Base-by-base conservation (phyloP, 2,888 invertebrate genomes). In the Cerastoderma edule region DNA sequence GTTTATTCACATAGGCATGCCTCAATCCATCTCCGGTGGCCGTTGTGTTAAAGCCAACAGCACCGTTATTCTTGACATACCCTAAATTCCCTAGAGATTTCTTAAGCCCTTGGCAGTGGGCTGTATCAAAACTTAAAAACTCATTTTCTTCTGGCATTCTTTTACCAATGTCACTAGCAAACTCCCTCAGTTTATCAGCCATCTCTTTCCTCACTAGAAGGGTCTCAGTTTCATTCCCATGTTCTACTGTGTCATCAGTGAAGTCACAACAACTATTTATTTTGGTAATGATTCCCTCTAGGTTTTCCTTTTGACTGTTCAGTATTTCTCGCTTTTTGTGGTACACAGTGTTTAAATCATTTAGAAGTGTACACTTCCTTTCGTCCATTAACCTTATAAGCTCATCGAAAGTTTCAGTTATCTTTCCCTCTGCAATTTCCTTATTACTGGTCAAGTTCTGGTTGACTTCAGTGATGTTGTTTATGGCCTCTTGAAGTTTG, bases 191-290 rank as follows among this genome's bases (percentile, higher is more conserved):
- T 68, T 93, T 91, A 64, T 93, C 93, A 2, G 91, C 89, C 89
- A 93, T 92, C 86, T 94, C 93, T 76, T 94, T 94, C 85, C 92
- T 93, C 46, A 94, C 93, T 64, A 94, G 89, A 24, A 94, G 89
- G 50, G 94, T 91, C 82, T 94, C 94, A 28, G 93, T 93, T 76
- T 93, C 93, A 76, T 90, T 93, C 46, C 93, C 93, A 78, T 92
- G 91, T 50, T 90, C 89, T n/a, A 94, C 85, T 0, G 93, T 93
- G 56, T 93, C 93, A 78, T 93, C 93, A 4, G 94, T 93, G 73
- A 93, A 92, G 54, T 93, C 92, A 84, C 93, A 93, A 77, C 93
- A 93, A 67, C 91, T 92, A 75, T 89, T 91, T 60, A 94, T 92
- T 78, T 91, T 92, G 35, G 90, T 85, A 33, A 93, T 87, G 73